phyloP scores from a whole-genome alignment of 1,140 invertebrate species.

The Triops cancriformis region DNA sequence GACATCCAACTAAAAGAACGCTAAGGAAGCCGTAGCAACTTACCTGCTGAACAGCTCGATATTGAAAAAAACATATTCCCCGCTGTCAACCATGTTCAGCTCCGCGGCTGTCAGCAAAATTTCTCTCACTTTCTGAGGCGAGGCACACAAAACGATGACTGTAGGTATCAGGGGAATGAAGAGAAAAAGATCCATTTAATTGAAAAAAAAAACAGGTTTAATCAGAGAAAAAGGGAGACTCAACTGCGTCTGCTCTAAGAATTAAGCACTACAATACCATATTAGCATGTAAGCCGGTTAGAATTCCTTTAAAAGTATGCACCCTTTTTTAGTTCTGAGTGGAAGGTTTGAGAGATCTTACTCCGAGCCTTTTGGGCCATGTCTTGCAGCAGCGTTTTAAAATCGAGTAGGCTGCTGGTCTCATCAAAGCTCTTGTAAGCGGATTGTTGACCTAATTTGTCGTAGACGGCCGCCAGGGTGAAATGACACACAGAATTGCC shows the following conservation, averaged over 20 bases:
- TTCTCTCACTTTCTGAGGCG: constrained; percentile 72
- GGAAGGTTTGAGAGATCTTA: constrained; percentile 49
- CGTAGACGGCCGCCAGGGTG: constrained; percentile 58
- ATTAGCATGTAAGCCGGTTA: not conserved
- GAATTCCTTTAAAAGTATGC: not conserved
- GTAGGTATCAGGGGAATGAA: constrained; percentile 42
- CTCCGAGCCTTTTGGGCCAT: constrained; percentile 61
- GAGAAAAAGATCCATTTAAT: constrained; percentile 30
- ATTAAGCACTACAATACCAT: not conserved
- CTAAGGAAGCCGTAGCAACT: constrained; percentile 37
- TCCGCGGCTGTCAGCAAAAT: constrained; percentile 84
- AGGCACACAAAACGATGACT: constrained; percentile 93
- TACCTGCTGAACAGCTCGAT: constrained; percentile 93
- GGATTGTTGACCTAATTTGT: constrained; percentile 53
- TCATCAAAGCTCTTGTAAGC: constrained; percentile 53
- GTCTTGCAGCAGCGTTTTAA: constrained; percentile 52
- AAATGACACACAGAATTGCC: constrained; percentile 66
- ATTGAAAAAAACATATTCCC: constrained; percentile 97
- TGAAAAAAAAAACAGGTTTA: not conserved
- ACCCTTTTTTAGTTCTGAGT: not conserved
- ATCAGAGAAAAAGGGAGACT: not conserved
- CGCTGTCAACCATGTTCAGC: constrained; percentile 84
- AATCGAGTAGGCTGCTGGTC: constrained; percentile 38
- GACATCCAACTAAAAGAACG: not conserved
- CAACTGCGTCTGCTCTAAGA: not conserved